Percentiles rank a stretch among this genome's conserved stretches.
Evolutionary conservation across 1,140 invertebrate genomes (phyloP).

Genomic region (Drosophila athabasca): DNA sequence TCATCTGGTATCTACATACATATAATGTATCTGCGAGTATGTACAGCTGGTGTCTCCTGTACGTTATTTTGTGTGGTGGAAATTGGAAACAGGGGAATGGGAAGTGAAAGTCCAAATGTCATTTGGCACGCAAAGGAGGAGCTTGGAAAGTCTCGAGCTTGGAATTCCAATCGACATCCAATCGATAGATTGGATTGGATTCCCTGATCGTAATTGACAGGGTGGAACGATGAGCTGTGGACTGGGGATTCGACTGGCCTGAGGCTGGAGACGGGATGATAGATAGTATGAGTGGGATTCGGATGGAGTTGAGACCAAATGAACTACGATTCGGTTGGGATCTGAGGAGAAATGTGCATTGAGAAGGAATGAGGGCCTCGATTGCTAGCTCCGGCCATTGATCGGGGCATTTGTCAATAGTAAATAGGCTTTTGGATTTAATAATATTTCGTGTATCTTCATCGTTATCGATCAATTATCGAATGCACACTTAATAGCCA

Average conservation of each 20-base stretch:
- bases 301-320: too few relatives aligned
- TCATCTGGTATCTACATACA: not conserved
- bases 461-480: too few relatives aligned
- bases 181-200: not conserved
- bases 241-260: too few relatives aligned
- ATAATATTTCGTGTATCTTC: too few relatives aligned
- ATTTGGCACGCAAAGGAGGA: constrained; percentile 47
- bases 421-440: too few relatives aligned
- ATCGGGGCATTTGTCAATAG: not conserved
- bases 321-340: not conserved
- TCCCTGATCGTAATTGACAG: too few relatives aligned
- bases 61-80: not conserved
- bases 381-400: constrained; percentile 48
- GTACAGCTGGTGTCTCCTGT: constrained; percentile 8
- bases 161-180: constrained; percentile 40
- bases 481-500: too few relatives aligned
- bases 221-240: too few relatives aligned
- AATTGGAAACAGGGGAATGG: not conserved
- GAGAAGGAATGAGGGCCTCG: constrained; percentile 26
- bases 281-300: too few relatives aligned
- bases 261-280: too few relatives aligned
- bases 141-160: constrained; percentile 8
- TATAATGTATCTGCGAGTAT: too few relatives aligned
- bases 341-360: constrained; percentile 15
- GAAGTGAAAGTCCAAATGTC: constrained; percentile 54